Base-by-base conservation (phyloP, 2,888 invertebrate genomes). In the Tanypteryx hageni region DNA sequence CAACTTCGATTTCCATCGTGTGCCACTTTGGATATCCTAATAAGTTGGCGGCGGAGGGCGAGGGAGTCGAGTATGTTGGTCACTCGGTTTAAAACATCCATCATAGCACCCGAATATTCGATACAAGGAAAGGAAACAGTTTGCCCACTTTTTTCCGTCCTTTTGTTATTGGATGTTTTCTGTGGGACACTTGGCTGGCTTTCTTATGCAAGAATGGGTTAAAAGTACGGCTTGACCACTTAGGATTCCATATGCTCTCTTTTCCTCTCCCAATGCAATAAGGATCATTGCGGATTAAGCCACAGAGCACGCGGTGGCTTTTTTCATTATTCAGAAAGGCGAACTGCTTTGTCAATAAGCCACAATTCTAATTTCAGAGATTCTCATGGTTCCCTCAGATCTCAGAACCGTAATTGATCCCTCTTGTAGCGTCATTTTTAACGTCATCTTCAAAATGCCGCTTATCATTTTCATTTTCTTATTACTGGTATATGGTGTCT, bases 51-150 rank as follows among this genome's bases (percentile, higher is more conserved):
- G 27, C 11, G 27, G n/a, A 68, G 11, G n/a, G 22, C 9, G 1
- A 27, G 7, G 11, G 13, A 27, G 27, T 5, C 44, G 44, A 44
- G 44, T 44, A 44, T 44, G 44, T 27, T 22, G 76, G 76, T 27
- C 76, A 13, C 76, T 76, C 76, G 76, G 13, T 76, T 76, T 76
- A 27, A 27, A 76, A 76, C 27, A 76, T 76, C 76, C 76, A 27
- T 27, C 27, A 22, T 22, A 4, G n/a, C n/a, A 68, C 22, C 68
- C 18, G 14, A 61, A 22, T 22, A 22, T 68, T 76, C 27, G 27
- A 18, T 27, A 10, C 13, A 27, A 76, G 76, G 76, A 76, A 0
- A 14, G 76, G 76, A 44, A 44, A 22, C 76, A 9, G 16, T 18
- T 64, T 64, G 13, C n/a, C 14, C 14, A 13, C 76, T 76, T 18